Evolutionary conservation across 2,113 vertebrate genomes (phyloP).

Genomic region (Ptilorrhoa leucosticta): DNA sequence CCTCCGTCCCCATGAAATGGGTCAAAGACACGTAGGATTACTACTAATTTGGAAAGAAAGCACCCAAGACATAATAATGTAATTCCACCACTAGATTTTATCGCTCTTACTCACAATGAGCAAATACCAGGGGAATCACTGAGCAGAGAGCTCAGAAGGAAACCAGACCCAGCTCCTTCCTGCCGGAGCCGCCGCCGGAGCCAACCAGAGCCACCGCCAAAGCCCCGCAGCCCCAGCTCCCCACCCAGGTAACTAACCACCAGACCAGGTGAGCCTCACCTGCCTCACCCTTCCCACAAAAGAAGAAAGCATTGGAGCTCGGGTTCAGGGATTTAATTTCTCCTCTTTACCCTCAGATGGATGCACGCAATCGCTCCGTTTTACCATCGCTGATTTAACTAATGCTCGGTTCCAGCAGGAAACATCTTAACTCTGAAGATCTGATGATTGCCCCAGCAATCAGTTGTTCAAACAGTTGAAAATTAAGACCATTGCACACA

Average conservation of each 20-base stretch:
- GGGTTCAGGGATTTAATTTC: background rate
- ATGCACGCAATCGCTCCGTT: background rate
- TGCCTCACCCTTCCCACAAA: background rate
- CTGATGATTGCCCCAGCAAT: slow-evolving; percentile 59
- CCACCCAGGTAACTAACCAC: background rate
- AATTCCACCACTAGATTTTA: slow-evolving; percentile 21
- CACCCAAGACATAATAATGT: background rate
- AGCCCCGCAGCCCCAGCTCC: background rate
- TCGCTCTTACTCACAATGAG: background rate
- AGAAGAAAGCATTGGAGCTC: background rate
- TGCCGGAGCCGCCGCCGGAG: accelerated
- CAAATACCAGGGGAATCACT: background rate
- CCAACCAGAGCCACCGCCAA: background rate
- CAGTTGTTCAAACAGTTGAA: slow-evolving; percentile 54
- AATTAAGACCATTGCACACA: slow-evolving; percentile 57
- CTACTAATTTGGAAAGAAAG: background rate
- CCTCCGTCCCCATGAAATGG: background rate
- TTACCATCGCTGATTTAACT: slow-evolving; percentile 37
- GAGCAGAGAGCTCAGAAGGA: background rate
- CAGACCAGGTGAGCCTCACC: background rate
- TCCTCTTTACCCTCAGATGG: background rate
- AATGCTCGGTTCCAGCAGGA: slow-evolving; percentile 49
- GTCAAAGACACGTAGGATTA: background rate
- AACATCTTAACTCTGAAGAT: slow-evolving; percentile 61
- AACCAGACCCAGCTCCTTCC: background rate